Evolutionary conservation across 2,888 invertebrate species (phyloP).

Genomic region (Philonicus albiceps): DNA sequence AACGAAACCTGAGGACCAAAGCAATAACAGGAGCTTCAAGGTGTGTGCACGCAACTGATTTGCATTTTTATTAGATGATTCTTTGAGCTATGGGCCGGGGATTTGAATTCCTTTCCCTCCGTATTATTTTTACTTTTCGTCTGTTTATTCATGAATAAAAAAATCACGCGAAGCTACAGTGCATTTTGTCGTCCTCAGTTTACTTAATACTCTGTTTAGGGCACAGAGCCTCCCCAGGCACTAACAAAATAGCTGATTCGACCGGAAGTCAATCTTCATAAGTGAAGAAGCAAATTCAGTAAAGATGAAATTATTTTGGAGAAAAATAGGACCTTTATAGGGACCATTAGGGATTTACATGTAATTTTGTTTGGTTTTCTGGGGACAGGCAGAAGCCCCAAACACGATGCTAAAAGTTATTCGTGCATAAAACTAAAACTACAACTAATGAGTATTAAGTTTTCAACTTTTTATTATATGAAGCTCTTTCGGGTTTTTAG

Average conservation of each 20-base stretch:
- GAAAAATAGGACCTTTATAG: background rate
- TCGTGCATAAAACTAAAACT: background rate
- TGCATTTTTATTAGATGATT: slow-evolving; percentile 48
- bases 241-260: background rate
- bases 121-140: background rate
- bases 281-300: background rate
- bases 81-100: slow-evolving; percentile 19
- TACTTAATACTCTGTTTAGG: background rate
- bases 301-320: background rate
- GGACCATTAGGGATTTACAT: background rate
- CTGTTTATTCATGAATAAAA: background rate
- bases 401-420: background rate
- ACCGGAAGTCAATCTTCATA: background rate
- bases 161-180: background rate
- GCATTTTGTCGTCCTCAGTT: background rate
- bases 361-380: background rate
- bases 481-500: too few relatives aligned
- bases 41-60: slow-evolving; percentile 48
- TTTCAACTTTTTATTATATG: too few relatives aligned
- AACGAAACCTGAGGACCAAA: background rate
- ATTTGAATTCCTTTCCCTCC: slow-evolving; percentile 20
- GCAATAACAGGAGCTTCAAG: slow-evolving; percentile 45
- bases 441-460: background rate
- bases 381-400: background rate
- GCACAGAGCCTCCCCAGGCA: background rate